Evolutionary conservation across 2,797 vertebrate species (phyloP).

Genomic region (Alfaro cultratus): DNA sequence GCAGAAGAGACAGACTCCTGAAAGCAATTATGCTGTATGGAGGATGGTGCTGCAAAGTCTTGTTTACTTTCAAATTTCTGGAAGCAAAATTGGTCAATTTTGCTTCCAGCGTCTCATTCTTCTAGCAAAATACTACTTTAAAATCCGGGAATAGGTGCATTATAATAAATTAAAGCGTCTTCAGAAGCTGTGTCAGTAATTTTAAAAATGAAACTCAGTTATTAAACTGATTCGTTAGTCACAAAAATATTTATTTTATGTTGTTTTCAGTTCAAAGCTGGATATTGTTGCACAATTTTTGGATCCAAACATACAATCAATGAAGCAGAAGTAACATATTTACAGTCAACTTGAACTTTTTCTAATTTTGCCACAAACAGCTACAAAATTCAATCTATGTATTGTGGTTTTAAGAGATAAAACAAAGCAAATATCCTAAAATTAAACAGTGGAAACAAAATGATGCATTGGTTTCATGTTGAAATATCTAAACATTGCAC

Average conservation of each 20-base stretch:
- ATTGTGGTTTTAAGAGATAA: not conserved
- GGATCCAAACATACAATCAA: too few relatives aligned
- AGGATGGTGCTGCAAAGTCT: not conserved
- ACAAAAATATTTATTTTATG: not conserved
- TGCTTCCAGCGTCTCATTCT: not conserved
- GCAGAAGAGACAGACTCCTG: conserved; percentile 8
- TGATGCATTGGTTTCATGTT: not conserved
- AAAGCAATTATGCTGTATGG: conserved; percentile 2
- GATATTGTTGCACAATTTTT: too few relatives aligned
- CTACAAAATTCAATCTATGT: not conserved
- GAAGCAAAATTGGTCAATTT: not conserved
- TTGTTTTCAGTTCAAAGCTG: not conserved
- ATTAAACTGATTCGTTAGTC: not conserved
- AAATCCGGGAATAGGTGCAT: not conserved
- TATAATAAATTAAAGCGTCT: not conserved
- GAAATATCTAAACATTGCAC: not conserved
- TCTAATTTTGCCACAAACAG: too few relatives aligned
- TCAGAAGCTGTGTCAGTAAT: not conserved
- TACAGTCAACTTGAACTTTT: too few relatives aligned
- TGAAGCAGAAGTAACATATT: too few relatives aligned
- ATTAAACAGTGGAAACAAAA: not conserved
- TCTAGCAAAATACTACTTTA: not conserved
- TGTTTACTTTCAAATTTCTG: conserved; percentile 9
- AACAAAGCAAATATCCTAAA: not conserved
- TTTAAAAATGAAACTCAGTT: not conserved